Evolutionary conservation across 1,140 invertebrate genomes (phyloP), one percentile per base, ranked within the genome.

Genomic region (Chrysomallon squamiferum): DNA sequence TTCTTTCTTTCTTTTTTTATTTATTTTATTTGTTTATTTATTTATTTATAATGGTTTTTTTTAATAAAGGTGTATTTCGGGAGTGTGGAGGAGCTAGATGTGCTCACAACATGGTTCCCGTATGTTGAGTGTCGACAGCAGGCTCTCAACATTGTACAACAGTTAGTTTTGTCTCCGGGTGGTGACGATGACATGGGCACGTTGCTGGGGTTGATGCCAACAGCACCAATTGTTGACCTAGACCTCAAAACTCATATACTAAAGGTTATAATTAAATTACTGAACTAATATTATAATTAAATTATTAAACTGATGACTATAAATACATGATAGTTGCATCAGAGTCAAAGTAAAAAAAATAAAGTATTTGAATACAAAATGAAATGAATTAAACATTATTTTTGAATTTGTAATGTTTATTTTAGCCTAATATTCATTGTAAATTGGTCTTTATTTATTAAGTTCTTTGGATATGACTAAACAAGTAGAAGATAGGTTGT

Each of bases 171-270:
- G 54, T 95, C 92, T 45, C 91, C 91, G 65, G 94, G 94, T 3
- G 95, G 95, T 25, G 96, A 98, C 76, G 96, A 98, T 77, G 95
- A 97, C 75, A 95, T 98, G 94, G 91, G 92, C 2, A 93, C 93
- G 47, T 87, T 98, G 41, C 88, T 98, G 3, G 93, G 93, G 45
- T 91, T 96, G 18, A 92, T 98, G 89, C 95, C 97, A 86, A 92
- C 93, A 11, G 92, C 94, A 20, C 89, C 93, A 47, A 87, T 92
- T 20, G 89, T 90, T 66, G 91, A 92, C 50, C 87, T 96, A 30
- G 88, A 91, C 66, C 88, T 97, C 7, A 97, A 97, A 87, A 92
- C 92, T 56, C 92, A 96, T 78, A 95, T 98, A 82, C 86, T 98
- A 20, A 95, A 95, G 86, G 93, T 90, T 77, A 59, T 49, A 66